Evolutionary conservation across 2,113 vertebrate genomes (phyloP).

Genomic region (Thalassoma bifasciatum): DNA sequence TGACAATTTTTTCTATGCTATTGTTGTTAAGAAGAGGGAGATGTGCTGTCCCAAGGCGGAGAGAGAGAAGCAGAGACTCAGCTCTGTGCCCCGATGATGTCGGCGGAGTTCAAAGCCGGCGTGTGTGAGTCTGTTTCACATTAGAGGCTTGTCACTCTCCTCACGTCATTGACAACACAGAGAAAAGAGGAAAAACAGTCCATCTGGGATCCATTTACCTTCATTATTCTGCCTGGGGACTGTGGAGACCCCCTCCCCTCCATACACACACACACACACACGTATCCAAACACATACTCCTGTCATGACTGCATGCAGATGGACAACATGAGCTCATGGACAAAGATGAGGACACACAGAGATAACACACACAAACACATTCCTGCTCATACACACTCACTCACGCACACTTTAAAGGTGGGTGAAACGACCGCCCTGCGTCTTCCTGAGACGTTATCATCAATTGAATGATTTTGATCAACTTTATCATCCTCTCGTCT

Average conservation of each 20-base stretch:
- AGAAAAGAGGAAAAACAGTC: conserved; percentile 75
- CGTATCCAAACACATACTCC: conserved; percentile 52
- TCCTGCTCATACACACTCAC: conserved; percentile 24
- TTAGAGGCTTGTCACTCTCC: conserved; percentile 85
- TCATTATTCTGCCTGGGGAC: conserved; percentile 84
- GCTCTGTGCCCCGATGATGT: conserved; percentile 33
- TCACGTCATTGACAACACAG: conserved; percentile 85
- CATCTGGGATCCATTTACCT: conserved; percentile 88
- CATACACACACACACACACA: conserved; percentile 21
- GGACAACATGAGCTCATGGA: conserved; percentile 73
- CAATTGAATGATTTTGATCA: conserved; percentile 16
- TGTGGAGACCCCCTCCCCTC: conserved; percentile 71
- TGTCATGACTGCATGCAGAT: conserved; percentile 69
- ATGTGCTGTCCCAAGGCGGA: conserved; percentile 24
- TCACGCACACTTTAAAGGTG: not conserved
- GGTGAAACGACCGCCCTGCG: not conserved
- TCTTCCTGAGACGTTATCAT: conserved; percentile 6
- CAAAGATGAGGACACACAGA: conserved; percentile 50
- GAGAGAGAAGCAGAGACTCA: conserved; percentile 23
- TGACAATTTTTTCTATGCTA: conserved; percentile 53
- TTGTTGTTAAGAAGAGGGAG: conserved; percentile 62
- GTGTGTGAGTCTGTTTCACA: conserved; percentile 80
- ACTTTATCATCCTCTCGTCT: conserved; percentile 1
- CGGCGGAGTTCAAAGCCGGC: conserved; percentile 80
- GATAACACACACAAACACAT: conserved; percentile 55